Base-by-base conservation (phyloP, 64 coral and sea anemone species). In the Hydrozoanthus tunicans region DNA sequence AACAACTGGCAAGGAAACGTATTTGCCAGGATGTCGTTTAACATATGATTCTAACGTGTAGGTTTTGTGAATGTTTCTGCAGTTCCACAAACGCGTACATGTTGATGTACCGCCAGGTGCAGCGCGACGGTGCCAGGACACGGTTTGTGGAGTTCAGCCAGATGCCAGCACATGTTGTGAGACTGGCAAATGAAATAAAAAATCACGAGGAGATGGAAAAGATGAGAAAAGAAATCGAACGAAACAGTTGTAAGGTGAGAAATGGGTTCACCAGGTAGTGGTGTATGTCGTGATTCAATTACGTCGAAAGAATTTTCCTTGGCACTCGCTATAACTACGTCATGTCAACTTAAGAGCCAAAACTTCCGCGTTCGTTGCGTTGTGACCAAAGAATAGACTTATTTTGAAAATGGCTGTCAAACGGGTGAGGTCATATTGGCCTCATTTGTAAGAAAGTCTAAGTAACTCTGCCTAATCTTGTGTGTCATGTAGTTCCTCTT, bases 11-110 rank as follows among this genome's bases (percentile, higher is more conserved):
- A 43, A 43, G 32, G 32, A 43, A 43, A 2, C 32, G 32, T 43
- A 43, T 43, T 43, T 71, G 68, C 43, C 51, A 11, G 57, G 77
- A 53, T 56, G n/a, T 56, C 52, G 14, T 60, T 80, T 80, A 14
- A 13, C 3, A 5, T n/a, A 6, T 77, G 20, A 27, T 62, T 43
- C 32, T 43, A 43, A 43, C 32, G 32, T 23, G 4, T 9, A 0
- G 4, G 5, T 53, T 6, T 77, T 65, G 3, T 56, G 14, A 17
- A 59, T 23, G 17, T 68, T 56, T 59, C 72, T 58, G 10, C 62
- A 99, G 97, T 75, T 99, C 97, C 17, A 95, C 97, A 8, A 99
- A 99, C 89, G 97, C 97, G 11, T 99, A 99, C 74, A 99, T 99
- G 97, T 74, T 99, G 68, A 95, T 96, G 97, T 99, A 99, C 56